A percentile compares a stretch with the other conserved stretches of the same genome.
phyloP scores from a whole-genome alignment of 2,888 invertebrate species.

The Xestobium rufovillosum region DNA sequence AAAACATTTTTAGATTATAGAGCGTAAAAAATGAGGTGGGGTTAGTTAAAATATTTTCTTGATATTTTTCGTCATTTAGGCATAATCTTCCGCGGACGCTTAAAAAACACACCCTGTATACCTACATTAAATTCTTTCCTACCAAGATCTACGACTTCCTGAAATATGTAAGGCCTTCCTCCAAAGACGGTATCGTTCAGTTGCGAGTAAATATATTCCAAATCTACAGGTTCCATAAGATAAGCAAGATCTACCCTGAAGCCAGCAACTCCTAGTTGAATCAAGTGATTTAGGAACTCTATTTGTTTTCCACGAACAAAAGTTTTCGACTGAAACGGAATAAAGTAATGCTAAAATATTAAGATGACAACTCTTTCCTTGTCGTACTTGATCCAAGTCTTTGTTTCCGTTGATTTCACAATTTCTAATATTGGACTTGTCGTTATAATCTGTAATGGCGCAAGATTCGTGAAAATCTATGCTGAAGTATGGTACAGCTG shows the following conservation, averaged over 20 bases:
- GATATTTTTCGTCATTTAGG: no score
- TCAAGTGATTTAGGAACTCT: slow-evolving; percentile 46
- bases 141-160: slow-evolving; percentile 67
- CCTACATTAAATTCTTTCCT: slow-evolving; percentile 9
- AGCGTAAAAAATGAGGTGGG: no score
- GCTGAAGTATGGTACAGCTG: slow-evolving; percentile 56
- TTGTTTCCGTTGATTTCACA: slow-evolving; percentile 53
- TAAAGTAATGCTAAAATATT: slow-evolving; percentile 14
- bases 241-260: slow-evolving; percentile 49
- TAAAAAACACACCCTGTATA: no score
- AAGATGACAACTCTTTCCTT: neutral
- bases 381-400: slow-evolving; percentile 60
- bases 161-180: slow-evolving; percentile 60
- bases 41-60: no score
- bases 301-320: slow-evolving; percentile 45
- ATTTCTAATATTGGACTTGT: slow-evolving; percentile 52
- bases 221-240: slow-evolving; percentile 51
- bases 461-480: slow-evolving; percentile 65
- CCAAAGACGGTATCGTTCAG: slow-evolving; percentile 54
- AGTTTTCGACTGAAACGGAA: slow-evolving; percentile 49
- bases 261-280: slow-evolving; percentile 50
- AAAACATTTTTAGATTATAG: no score
- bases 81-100: no score
- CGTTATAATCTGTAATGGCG: slow-evolving; percentile 57
- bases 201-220: slow-evolving; percentile 46